phyloP scores from a whole-genome alignment of 2,888 invertebrate species.

The Drepana falcataria region DNA sequence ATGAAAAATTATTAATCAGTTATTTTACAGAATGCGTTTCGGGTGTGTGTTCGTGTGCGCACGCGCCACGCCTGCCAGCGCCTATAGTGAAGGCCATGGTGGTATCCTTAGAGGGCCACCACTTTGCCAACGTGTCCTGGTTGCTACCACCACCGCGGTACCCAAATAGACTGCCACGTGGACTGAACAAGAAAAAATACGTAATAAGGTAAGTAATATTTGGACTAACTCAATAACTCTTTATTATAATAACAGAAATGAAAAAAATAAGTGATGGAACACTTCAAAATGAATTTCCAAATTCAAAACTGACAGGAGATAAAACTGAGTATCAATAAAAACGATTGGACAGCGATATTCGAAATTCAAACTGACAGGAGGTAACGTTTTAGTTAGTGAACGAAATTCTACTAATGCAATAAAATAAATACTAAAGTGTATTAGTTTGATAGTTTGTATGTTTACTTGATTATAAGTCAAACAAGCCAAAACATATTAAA shows the following conservation, averaged over 20 bases:
- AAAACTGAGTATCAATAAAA: too few species aligned
- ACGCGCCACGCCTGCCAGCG: constrained; percentile 50
- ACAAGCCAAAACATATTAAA: too few species aligned
- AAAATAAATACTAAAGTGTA: too few species aligned
- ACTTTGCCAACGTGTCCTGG: constrained; percentile 60
- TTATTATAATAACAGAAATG: neutral
- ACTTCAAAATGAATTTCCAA: too few species aligned
- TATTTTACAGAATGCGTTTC: constrained; percentile 53
- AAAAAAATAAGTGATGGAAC: neutral
- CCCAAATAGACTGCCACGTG: constrained; percentile 51
- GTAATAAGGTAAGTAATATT: constrained; percentile 46
- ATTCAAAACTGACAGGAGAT: too few species aligned
- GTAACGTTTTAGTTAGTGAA: too few species aligned
- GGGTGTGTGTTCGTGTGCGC: constrained; percentile 64
- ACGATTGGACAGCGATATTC: too few species aligned
- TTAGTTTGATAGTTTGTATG: too few species aligned
- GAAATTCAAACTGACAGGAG: too few species aligned
- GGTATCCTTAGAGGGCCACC: constrained; percentile 38
- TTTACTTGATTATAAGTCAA: too few species aligned
- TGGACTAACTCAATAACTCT: neutral
- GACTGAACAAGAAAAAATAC: constrained; percentile 45
- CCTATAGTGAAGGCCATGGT: constrained; percentile 44
- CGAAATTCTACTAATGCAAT: too few species aligned
- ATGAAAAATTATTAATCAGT: neutral
- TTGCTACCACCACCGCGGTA: constrained; percentile 40